Evolutionary conservation across 1,140 invertebrate genomes (phyloP).

Genomic region (Megalopta genalis): DNA sequence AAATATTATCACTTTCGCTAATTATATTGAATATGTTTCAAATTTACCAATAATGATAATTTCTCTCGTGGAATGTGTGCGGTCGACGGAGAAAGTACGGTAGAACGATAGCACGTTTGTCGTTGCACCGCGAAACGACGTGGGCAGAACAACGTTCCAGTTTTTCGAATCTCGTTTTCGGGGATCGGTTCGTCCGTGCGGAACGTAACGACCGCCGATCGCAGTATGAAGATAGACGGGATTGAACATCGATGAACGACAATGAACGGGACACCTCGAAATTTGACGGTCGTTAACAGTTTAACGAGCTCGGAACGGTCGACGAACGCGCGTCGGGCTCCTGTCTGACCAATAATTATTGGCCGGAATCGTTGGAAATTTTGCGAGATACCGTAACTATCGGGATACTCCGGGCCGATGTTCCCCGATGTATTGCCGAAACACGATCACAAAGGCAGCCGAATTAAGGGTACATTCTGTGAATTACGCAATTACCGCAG

Average conservation of each 20-base stretch:
- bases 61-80: too few relatives aligned
- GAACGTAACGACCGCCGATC: too few relatives aligned
- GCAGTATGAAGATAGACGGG: too few relatives aligned
- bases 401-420: background rate
- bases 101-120: too few relatives aligned
- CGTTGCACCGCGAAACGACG: background rate
- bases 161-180: background rate
- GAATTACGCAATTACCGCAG: slow-evolving; percentile 14
- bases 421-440: background rate
- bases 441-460: background rate
- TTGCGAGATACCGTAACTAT: background rate
- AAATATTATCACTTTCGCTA: too few relatives aligned
- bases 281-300: background rate
- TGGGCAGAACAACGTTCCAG: background rate
- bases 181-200: background rate
- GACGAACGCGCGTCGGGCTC: background rate
- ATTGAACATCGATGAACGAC: too few relatives aligned
- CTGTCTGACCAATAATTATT: background rate
- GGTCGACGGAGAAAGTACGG: too few relatives aligned
- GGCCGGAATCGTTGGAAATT: background rate
- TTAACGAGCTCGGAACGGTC: background rate
- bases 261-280: background rate
- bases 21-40: too few relatives aligned
- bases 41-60: too few relatives aligned
- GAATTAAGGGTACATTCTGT: background rate